Base-by-base conservation (phyloP, 2,888 invertebrate species). In the Caenorhabditis angaria region DNA sequence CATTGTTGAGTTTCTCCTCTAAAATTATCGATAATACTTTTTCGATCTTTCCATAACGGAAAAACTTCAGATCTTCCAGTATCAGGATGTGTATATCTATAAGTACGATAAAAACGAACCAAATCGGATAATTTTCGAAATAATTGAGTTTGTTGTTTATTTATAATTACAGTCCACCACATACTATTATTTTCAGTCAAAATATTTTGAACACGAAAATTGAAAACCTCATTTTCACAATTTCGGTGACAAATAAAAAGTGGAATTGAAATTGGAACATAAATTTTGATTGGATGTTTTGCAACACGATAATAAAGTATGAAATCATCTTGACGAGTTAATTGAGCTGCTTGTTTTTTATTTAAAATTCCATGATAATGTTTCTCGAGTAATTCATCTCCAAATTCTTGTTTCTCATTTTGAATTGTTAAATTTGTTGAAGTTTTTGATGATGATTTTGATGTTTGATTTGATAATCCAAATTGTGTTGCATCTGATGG, bases 111-210 rank as follows among this genome's bases (percentile, higher is more conserved):
- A 61, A 41, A 53, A 28, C 72, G 67, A 20, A 72, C 65, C 27
- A 72, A 57, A 62, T 72, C 72, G 2, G 65, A 64, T 18, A 72
- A 60, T 14, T 54, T 58, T 10, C 64, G 67, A 55, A 72, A 72
- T 61, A 61, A 27, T 56, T 67, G 67, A 22, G 67, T 58, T 22
- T 56, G 67, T 51, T 72, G 64, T 28, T 67, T 72, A 55, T 72
- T 72, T 20, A 72, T 67, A 20, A 67, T 58, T 12, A 72, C 72
- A 0, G 72, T 72, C 72, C 72, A 72, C 72, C 72, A 72, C 20
- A 54, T 20, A 28, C 67, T 67, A 35, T 72, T 72, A 28, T 71
- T 71, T 47, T 71, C 71, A 35, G 32, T 51, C 28, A 71, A 53
- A 14, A 71, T 60, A 63, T 65, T 66, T 54, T 66, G 48, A 5